Conservation (phyloP, 2,888 invertebrate species). For the Gryllus longicercus region DNA sequence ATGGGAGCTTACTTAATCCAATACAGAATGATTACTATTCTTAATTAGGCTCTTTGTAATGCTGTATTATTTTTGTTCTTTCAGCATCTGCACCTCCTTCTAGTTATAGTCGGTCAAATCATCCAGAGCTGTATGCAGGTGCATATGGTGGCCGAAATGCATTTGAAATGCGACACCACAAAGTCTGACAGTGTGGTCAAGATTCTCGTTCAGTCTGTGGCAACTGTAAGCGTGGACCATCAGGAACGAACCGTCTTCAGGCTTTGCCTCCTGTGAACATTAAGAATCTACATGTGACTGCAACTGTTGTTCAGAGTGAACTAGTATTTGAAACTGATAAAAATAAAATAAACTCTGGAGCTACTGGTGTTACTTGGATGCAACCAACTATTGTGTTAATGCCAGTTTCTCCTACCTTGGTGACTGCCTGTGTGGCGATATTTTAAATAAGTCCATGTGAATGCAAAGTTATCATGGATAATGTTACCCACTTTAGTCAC, state of each 20-base stretch:
- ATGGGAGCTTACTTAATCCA: no score
- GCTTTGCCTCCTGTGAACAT: constrained; percentile 5
- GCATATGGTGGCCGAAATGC: constrained; percentile 60
- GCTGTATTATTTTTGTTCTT: constrained; percentile 20
- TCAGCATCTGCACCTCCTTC: constrained; percentile 48
- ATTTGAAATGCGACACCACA: constrained; percentile 73
- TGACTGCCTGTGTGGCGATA: constrained; percentile 30
- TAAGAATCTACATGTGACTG: constrained; percentile 1
- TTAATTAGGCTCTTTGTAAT: background rate
- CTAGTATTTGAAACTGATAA: background rate
- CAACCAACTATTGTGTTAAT: constrained; percentile 27
- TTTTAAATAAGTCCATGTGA: constrained; percentile 27
- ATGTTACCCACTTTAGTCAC: constrained; percentile 17
- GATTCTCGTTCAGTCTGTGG: constrained; percentile 22
- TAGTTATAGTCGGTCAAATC: constrained; percentile 51
- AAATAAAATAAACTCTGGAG: background rate
- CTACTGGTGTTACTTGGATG: constrained; percentile 19
- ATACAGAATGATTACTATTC: background rate
- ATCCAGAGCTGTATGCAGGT: constrained; percentile 66
- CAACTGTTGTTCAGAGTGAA: constrained; percentile 3
- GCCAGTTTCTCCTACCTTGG: constrained; percentile 26
- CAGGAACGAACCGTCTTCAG: constrained; percentile 4
- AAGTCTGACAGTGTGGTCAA: constrained; percentile 55
- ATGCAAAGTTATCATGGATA: background rate
- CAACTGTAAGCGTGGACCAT: background rate